A percentile compares a stretch with the other conserved stretches of the same genome.
phyloP scores from a whole-genome alignment of 2,113 vertebrate species.

The Tychaedon coryphoeus region DNA sequence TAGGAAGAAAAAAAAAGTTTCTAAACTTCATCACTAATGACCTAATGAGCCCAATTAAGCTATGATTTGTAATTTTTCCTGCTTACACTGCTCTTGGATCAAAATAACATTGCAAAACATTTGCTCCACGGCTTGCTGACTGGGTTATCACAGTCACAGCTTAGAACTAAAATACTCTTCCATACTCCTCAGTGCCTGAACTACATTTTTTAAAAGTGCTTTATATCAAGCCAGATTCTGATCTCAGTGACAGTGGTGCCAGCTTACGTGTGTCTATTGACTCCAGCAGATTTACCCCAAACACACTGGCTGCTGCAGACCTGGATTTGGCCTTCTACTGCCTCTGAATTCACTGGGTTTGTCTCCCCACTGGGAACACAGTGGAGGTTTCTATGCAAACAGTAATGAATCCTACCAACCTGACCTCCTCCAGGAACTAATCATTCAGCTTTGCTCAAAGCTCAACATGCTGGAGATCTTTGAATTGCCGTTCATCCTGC shows the following conservation, averaged over 20 bases:
- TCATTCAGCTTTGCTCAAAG: not conserved
- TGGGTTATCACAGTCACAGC: constrained; percentile 6
- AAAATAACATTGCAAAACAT: constrained; percentile 26
- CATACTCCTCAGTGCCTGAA: not conserved
- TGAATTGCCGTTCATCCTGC: not conserved
- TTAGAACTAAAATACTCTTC: constrained; percentile 8
- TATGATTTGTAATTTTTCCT: constrained; percentile 6
- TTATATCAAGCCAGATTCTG: not conserved
- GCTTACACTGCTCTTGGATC: not conserved
- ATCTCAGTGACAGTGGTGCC: not conserved
- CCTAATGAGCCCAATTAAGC: constrained; percentile 34
- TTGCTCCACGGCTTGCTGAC: constrained; percentile 16
- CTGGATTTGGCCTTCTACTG: not conserved
- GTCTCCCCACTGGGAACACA: not conserved
- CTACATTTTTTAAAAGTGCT: constrained; percentile 24
- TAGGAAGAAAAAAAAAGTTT: not conserved
- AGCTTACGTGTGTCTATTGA: not conserved
- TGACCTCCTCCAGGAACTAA: not conserved
- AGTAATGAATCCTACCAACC: not conserved
- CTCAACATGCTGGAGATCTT: not conserved
- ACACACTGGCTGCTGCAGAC: not conserved
- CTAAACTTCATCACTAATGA: not conserved
- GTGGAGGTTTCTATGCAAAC: not conserved
- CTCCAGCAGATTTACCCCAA: not conserved
- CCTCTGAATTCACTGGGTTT: not conserved